Evolutionary conservation across 2,888 invertebrate species (phyloP), one percentile per base, ranked within the genome.

Genomic region (Arrhopalites spinosus): DNA sequence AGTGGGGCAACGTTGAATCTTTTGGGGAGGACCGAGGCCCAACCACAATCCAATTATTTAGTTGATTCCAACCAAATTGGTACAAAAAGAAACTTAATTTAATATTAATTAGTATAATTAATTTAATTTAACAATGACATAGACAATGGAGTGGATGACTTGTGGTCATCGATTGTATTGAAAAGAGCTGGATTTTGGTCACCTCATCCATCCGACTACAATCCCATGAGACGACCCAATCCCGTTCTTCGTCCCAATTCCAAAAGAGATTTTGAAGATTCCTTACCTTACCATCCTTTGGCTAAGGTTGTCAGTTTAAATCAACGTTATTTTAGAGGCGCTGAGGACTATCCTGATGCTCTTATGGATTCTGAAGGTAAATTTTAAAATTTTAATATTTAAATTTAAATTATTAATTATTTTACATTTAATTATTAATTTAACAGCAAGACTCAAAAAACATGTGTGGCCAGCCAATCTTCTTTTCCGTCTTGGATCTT

Each of bases 201-300:
- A 17, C 79, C 80, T 8, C 82, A 82, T 76, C 81, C 81, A 47
- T n/a, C n/a, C n/a, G 82, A 82, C 77, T 82, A 79, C 73, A 81
- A 80, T 50, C 82, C 82, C 13, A 78, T 82, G 80, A 75, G 82
- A 75, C 45, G 82, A 66, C 82, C 81, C 7, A 64, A 72, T 29
- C 80, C 77, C n/a, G 73, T 79, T 20, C 79, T 80, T 15, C 74
- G 80, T 23, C 74, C 69, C 15, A 79, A 76, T 36, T 75, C 78
- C 23, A 81, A 81, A 36, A 47, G 80, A 56, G 76, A 76, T 25
- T 63, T 45, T 61, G 79, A 79, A n/a, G 75, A 79, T n/a, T 36
- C 47, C 17, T 25, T 75, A 0, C 78, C 79, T 5, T 81, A 77
- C 64, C 81, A 81, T 69, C 81, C 81, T 15, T 27, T 78, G 23